phyloP scores from a whole-genome alignment of 2,888 invertebrate genomes.

The Brachyptera putata region DNA sequence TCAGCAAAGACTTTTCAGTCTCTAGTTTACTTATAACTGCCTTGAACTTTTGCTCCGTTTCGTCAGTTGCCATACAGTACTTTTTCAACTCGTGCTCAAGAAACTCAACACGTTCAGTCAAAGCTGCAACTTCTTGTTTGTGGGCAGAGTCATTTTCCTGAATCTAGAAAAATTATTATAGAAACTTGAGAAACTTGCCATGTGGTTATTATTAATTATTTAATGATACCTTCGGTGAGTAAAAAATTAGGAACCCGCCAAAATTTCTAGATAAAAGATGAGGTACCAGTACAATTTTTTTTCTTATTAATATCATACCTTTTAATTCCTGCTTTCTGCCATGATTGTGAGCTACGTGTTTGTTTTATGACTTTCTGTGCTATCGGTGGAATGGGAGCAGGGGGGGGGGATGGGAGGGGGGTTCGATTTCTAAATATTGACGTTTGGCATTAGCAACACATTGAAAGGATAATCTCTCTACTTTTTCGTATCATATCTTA shows the following conservation, averaged over 20 bases:
- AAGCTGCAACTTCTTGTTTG: slow-evolving; percentile 57
- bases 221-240: no score
- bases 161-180: slow-evolving; percentile 50
- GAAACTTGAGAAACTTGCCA: no score
- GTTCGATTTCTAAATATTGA: no score
- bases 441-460: no score
- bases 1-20: slow-evolving; percentile 25
- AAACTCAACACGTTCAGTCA: slow-evolving; percentile 61
- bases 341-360: no score
- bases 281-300: background rate
- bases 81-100: slow-evolving; percentile 63
- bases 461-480: no score
- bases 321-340: no score
- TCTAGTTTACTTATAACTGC: slow-evolving; percentile 30
- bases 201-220: background rate
- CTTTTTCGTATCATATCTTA: no score
- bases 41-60: slow-evolving; percentile 51
- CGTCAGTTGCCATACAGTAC: slow-evolving; percentile 50
- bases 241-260: no score
- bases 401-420: no score
- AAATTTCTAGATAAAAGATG: background rate
- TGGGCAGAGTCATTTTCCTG: slow-evolving; percentile 63
- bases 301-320: background rate
- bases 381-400: no score
- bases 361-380: no score